Percentiles rank a stretch among this genome's conserved stretches.
These are phyloP conservation scores for Kuschelorhynchus macadamiae DNA, from an alignment of 2,888 invertebrate genomes.

Conservation along the genomic window DNA sequence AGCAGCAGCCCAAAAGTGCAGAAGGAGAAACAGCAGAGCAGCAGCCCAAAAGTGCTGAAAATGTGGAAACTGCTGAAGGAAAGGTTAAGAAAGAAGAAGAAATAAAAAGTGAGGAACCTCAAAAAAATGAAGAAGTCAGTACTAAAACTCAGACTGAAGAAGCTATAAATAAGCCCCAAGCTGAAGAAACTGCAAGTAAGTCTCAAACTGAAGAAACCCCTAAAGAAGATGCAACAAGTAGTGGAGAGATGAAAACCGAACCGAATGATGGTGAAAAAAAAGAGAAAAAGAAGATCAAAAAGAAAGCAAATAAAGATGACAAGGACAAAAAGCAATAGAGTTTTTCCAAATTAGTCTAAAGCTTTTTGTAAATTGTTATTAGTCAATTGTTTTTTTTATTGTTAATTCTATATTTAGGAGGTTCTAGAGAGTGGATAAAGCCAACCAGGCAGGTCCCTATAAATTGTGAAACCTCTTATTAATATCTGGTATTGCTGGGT, in stretches of 20 bases:
- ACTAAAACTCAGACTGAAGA: not conserved
- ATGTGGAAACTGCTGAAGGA: slow-evolving; percentile 23
- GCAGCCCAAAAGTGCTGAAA: slow-evolving; percentile 31
- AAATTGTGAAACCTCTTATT: too few relatives aligned
- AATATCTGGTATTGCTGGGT: too few relatives aligned
- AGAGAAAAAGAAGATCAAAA: slow-evolving; percentile 51
- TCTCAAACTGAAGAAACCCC: slow-evolving; percentile 7
- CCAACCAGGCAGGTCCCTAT: too few relatives aligned
- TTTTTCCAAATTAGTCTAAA: not conserved
- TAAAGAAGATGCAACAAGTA: slow-evolving; percentile 31
- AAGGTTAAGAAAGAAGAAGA: slow-evolving; percentile 34
- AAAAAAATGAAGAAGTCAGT: not conserved
- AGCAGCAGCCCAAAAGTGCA: slow-evolving; percentile 24
- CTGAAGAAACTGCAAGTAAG: not conserved
- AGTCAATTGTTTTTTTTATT: slow-evolving; percentile 8
- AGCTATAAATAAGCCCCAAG: not conserved
- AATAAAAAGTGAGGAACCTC: slow-evolving; percentile 2
- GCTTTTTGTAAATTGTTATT: slow-evolving; percentile 16
- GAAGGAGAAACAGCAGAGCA: slow-evolving; percentile 30
- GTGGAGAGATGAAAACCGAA: slow-evolving; percentile 45
- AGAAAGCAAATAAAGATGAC: slow-evolving; percentile 51
- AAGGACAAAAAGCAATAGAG: slow-evolving; percentile 49
- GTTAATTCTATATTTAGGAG: slow-evolving; percentile 1
- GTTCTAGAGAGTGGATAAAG: not conserved
- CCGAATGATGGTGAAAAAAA: slow-evolving; percentile 47